Percentiles rank a stretch among this genome's conserved stretches.
phyloP scores from a whole-genome alignment of 2,113 vertebrate genomes.

The Myocastor coypus region DNA sequence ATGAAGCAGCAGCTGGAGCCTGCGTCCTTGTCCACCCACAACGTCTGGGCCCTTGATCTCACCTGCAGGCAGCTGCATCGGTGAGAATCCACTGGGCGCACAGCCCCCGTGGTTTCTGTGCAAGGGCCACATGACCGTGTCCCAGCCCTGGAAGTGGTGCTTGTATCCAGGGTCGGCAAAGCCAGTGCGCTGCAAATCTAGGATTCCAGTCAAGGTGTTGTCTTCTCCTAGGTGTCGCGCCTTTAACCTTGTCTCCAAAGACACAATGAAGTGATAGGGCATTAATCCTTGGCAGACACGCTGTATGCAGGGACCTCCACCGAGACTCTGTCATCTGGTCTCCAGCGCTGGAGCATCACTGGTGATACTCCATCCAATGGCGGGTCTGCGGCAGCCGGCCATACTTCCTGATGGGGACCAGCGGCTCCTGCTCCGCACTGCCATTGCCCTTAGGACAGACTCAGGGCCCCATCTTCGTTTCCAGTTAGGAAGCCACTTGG shows the following conservation, averaged over 20 bases:
- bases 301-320: fast-evolving
- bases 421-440: too few relatives aligned
- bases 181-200: not conserved
- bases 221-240: not conserved
- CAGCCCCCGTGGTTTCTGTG: not conserved
- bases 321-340: not conserved
- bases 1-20: not conserved
- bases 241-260: not conserved
- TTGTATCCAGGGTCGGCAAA: not conserved
- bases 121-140: not conserved
- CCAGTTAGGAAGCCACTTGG: not conserved
- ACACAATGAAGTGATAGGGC: not conserved
- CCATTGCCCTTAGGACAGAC: not conserved
- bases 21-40: not conserved
- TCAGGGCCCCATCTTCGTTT: not conserved
- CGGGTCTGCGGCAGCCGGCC: not conserved
- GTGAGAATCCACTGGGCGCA: too few relatives aligned
- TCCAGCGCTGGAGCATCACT: not conserved
- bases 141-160: not conserved
- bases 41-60: not conserved
- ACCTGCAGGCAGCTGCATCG: not conserved
- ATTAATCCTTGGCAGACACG: not conserved
- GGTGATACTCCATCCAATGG: not conserved
- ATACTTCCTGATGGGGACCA: not conserved
- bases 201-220: not conserved